These are phyloP conservation scores for Poecilia gillii DNA, from an alignment of 2,797 vertebrate species.

Conservation along the genomic window DNA sequence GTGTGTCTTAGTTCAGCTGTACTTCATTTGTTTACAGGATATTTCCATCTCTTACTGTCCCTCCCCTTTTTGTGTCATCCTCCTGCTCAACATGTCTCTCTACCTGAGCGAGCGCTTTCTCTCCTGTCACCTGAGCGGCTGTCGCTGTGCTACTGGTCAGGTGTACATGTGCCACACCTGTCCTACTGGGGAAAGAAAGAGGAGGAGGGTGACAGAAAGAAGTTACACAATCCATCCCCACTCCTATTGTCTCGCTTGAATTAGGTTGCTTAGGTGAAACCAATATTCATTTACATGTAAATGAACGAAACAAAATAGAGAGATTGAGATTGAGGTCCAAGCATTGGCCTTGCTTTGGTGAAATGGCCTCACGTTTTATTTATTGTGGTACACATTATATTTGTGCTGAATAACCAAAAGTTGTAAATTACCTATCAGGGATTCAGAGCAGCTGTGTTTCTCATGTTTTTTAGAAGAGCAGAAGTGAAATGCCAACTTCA, in stretches of 20 bases:
- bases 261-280: slow-evolving; percentile 22
- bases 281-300: not conserved
- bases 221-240: slow-evolving; percentile 56
- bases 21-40: slow-evolving; percentile 53
- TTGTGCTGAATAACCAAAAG: not conserved
- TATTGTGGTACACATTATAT: not conserved
- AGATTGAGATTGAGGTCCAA: not conserved
- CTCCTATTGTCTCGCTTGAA: slow-evolving; percentile 23
- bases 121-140: slow-evolving; percentile 49
- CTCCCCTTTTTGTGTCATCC: slow-evolving; percentile 23
- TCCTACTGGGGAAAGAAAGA: slow-evolving; percentile 45
- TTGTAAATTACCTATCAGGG: not conserved
- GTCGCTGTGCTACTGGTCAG: slow-evolving; percentile 50
- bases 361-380: not conserved
- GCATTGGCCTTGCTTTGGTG: not conserved
- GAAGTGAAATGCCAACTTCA: not conserved
- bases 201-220: slow-evolving; percentile 44
- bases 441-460: not conserved
- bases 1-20: slow-evolving; percentile 32
- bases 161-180: slow-evolving; percentile 55
- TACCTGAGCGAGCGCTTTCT: slow-evolving; percentile 17
- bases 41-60: slow-evolving; percentile 24
- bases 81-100: slow-evolving; percentile 5
- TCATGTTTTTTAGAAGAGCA: slow-evolving; percentile 1
- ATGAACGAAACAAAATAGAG: not conserved